Conservation (phyloP, 1,140 invertebrate genomes). For the Sarcophaga peregrina region DNA sequence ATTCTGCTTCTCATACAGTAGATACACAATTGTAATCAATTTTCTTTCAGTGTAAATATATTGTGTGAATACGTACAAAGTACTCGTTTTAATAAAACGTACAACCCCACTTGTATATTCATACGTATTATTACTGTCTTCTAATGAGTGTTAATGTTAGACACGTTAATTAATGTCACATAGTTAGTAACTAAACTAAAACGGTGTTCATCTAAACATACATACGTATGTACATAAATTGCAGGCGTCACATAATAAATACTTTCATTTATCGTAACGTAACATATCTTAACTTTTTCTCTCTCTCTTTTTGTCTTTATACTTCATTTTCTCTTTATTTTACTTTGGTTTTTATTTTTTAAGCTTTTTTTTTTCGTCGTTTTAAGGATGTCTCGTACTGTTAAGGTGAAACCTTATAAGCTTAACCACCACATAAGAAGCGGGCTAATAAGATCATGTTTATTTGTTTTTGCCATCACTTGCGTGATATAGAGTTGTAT, state of each 20-base stretch:
- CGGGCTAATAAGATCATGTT: neutral
- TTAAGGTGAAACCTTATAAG: neutral
- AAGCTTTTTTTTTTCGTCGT: neutral
- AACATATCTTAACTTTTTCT: too few species aligned
- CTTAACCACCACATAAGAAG: neutral
- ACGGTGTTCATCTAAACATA: too few species aligned
- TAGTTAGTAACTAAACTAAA: conserved; percentile 37
- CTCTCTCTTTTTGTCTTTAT: neutral
- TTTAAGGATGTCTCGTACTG: neutral
- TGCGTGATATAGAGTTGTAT: conserved; percentile 6
- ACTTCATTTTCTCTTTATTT: neutral
- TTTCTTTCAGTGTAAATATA: too few species aligned
- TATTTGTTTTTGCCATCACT: neutral
- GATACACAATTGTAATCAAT: neutral
- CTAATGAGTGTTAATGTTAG: conserved; percentile 44
- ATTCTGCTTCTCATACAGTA: neutral
- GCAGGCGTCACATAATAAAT: conserved; percentile 3
- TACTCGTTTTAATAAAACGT: too few species aligned
- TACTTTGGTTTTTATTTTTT: conserved; percentile 6
- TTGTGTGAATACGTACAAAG: too few species aligned
- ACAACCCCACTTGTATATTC: neutral
- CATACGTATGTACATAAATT: neutral
- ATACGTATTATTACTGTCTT: conserved; percentile 5
- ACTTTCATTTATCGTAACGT: neutral
- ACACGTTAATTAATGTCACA: conserved; percentile 46